A percentile compares a stretch with the other conserved stretches of the same genome.
These are phyloP conservation scores for Lasius platythorax DNA, from an alignment of 2,888 invertebrate genomes.

Conservation along the genomic window DNA sequence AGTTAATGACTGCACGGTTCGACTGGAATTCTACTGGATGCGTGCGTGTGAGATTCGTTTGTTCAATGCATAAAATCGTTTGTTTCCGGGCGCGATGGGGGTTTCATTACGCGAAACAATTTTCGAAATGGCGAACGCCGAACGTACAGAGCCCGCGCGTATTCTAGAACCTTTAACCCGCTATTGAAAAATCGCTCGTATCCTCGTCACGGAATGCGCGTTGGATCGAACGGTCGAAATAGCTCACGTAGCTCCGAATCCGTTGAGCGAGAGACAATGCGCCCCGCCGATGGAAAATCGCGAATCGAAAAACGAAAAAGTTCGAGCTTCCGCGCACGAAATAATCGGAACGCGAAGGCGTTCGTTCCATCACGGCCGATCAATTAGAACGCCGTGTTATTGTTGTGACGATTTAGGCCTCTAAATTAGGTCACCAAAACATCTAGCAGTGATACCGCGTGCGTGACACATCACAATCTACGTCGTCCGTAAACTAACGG, in stretches of 20 bases:
- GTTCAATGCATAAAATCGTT: constrained; percentile 26
- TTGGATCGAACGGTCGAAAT: constrained; percentile 35
- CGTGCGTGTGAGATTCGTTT: constrained; percentile 12
- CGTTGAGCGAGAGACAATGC: constrained; percentile 41
- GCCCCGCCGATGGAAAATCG: constrained; percentile 35
- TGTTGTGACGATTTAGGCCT: background rate
- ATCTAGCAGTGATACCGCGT: constrained; percentile 2
- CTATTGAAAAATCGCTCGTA: constrained; percentile 53
- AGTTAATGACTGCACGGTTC: background rate
- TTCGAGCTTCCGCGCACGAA: constrained; percentile 5
- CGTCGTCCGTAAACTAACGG: constrained; percentile 23
- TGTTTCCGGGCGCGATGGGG: constrained; percentile 23
- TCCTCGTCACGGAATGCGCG: constrained; percentile 46
- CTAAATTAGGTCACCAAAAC: background rate
- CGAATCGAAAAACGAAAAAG: constrained; percentile 36
- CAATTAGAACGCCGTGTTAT: constrained; percentile 15
- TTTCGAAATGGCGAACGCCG: constrained; percentile 37
- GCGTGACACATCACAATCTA: constrained; percentile 63
- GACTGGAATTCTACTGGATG: background rate
- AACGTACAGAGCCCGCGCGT: constrained; percentile 9
- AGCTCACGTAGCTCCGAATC: constrained; percentile 33
- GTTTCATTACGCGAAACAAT: constrained; percentile 54
- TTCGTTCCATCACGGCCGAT: background rate
- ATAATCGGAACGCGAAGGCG: constrained; percentile 27
- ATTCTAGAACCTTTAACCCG: constrained; percentile 29